phyloP scores from a whole-genome alignment of 2,113 vertebrate species.

The Podarcis muralis region DNA sequence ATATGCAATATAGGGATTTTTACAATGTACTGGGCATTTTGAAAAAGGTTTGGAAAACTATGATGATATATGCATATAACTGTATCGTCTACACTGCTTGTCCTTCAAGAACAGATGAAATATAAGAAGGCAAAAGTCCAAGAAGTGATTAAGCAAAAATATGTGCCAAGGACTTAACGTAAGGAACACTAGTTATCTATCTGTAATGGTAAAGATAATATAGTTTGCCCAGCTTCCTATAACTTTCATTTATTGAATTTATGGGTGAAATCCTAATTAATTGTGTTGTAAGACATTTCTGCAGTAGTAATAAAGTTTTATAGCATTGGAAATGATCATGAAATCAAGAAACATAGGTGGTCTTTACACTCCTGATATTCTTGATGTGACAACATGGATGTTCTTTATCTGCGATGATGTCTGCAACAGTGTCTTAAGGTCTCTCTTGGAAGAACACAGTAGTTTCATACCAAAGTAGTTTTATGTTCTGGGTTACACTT shows the following conservation, averaged over 20 bases:
- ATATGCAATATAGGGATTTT: neutral
- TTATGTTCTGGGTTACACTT: neutral
- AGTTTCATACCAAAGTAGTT: neutral
- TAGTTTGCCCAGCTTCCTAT: neutral
- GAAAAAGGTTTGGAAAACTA: neutral
- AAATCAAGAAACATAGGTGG: neutral
- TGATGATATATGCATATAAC: neutral
- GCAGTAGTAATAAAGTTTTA: neutral
- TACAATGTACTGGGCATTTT: neutral
- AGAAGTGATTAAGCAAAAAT: too few relatives aligned
- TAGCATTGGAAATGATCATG: neutral
- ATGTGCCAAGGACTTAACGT: neutral
- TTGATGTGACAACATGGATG: neutral
- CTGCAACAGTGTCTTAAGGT: conserved; percentile 15
- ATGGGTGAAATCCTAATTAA: neutral
- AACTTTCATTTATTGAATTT: neutral
- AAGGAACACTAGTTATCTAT: neutral
- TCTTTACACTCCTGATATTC: neutral
- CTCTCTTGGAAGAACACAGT: conserved; percentile 24
- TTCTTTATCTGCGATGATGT: neutral
- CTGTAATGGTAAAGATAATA: neutral
- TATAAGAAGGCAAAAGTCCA: neutral
- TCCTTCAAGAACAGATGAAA: neutral
- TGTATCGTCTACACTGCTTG: neutral
- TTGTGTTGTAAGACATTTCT: neutral